Percentiles rank a stretch among this genome's conserved stretches.
Conservation (phyloP, 2,888 invertebrate genomes). For the Polymixis flavicincta region DNA sequence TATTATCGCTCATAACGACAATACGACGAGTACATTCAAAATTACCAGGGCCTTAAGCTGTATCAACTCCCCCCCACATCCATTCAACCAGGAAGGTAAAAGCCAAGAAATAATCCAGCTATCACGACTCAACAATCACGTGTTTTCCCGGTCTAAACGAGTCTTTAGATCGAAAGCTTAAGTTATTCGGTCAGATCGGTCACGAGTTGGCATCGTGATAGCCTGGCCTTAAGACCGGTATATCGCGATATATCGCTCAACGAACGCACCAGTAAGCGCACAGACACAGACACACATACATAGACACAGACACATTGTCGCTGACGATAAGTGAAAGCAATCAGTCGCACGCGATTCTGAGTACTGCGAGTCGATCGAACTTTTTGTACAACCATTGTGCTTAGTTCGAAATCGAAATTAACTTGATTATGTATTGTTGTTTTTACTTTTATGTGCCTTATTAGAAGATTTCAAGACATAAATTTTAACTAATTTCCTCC, state of each 20-base stretch:
- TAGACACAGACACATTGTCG: slow-evolving; percentile 40
- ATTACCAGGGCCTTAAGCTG: too few relatives aligned
- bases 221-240: slow-evolving; percentile 66
- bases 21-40: too few relatives aligned
- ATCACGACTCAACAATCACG: slow-evolving; percentile 46
- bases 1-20: too few relatives aligned
- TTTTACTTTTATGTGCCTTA: slow-evolving; percentile 48
- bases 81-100: slow-evolving; percentile 45
- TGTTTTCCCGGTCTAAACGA: slow-evolving; percentile 38
- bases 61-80: not conserved
- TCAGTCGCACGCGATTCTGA: slow-evolving; percentile 61
- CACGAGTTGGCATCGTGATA: slow-evolving; percentile 58
- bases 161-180: slow-evolving; percentile 53
- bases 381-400: slow-evolving; percentile 64
- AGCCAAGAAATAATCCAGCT: slow-evolving; percentile 37
- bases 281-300: slow-evolving; percentile 7
- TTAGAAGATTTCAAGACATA: slow-evolving; percentile 11
- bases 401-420: slow-evolving; percentile 62
- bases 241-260: slow-evolving; percentile 76
- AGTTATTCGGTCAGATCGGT: slow-evolving; percentile 63
- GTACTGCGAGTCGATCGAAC: slow-evolving; percentile 51
- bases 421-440: slow-evolving; percentile 52
- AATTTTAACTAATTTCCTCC: slow-evolving; percentile 7
- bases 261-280: slow-evolving; percentile 54
- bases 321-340: slow-evolving; percentile 70